Conservation (phyloP, 2,888 invertebrate genomes). For the Serripes groenlandicus region DNA sequence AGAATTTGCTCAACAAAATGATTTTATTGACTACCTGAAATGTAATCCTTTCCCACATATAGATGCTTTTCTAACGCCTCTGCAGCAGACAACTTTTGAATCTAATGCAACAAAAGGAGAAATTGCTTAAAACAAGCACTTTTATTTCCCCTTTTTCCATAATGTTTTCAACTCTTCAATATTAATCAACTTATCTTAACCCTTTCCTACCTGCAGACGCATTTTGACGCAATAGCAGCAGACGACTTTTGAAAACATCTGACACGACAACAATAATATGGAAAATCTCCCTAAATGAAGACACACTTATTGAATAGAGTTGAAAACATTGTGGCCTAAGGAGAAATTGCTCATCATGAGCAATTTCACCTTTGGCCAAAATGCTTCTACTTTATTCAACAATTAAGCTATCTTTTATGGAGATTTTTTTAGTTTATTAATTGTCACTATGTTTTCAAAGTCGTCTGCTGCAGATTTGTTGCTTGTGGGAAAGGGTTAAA, state of each 20-base stretch:
- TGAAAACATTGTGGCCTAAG: background rate
- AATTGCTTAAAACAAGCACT: background rate
- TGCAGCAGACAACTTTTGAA: background rate
- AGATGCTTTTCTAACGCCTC: background rate
- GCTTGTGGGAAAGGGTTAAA: no score
- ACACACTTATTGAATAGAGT: background rate
- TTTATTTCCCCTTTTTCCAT: background rate
- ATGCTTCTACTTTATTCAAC: no score
- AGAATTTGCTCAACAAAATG: background rate
- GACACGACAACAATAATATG: no score
- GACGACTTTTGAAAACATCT: no score
- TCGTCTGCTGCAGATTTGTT: no score
- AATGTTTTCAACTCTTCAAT: background rate
- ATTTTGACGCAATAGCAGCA: no score
- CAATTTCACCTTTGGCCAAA: no score
- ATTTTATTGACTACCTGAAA: background rate
- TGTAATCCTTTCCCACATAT: background rate
- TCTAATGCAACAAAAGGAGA: background rate
- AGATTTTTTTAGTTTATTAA: no score
- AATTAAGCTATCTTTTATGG: no score
- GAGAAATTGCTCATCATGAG: background rate
- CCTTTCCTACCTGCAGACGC: no score
- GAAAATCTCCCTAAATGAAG: background rate
- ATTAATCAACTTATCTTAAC: no score
- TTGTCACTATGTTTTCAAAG: no score